These are phyloP conservation scores for Metaphire vulgaris DNA, from an alignment of 1,140 invertebrate species.

Conservation along the genomic window DNA sequence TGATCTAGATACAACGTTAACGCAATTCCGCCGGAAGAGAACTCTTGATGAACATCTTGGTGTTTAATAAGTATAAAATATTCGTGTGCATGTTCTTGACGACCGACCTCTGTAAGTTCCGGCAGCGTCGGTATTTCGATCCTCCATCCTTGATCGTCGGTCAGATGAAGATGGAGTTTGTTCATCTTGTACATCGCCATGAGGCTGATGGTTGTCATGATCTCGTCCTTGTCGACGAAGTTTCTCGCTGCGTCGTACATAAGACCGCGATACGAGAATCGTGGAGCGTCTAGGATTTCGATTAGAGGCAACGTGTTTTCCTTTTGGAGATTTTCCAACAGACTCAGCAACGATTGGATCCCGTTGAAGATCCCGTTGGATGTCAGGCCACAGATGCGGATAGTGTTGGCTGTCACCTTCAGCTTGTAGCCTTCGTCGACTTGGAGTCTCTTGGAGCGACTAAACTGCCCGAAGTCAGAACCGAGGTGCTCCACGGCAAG, in stretches of 20 bases:
- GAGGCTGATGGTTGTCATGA: constrained; percentile 33
- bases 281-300: constrained; percentile 2
- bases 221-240: constrained; percentile 37
- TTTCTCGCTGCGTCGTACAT: constrained; percentile 45
- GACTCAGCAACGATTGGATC: neutral
- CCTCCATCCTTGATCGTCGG: constrained; percentile 50
- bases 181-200: constrained; percentile 49
- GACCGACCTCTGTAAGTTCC: constrained; percentile 43
- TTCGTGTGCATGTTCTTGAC: no score
- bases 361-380: neutral
- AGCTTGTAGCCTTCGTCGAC: constrained; percentile 1
- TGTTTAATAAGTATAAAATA: no score
- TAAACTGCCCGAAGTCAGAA: no score
- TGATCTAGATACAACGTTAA: no score
- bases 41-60: no score
- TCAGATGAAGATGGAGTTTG: constrained; percentile 46
- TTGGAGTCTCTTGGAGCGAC: neutral
- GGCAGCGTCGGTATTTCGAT: constrained; percentile 42
- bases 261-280: constrained; percentile 43
- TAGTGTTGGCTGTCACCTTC: neutral
- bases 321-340: neutral
- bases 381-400: neutral
- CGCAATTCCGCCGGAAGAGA: no score
- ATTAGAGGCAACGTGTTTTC: neutral
- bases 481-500: no score